These are phyloP conservation scores for Plodia interpunctella DNA, from an alignment of 1,140 invertebrate genomes.

Conservation along the genomic window DNA sequence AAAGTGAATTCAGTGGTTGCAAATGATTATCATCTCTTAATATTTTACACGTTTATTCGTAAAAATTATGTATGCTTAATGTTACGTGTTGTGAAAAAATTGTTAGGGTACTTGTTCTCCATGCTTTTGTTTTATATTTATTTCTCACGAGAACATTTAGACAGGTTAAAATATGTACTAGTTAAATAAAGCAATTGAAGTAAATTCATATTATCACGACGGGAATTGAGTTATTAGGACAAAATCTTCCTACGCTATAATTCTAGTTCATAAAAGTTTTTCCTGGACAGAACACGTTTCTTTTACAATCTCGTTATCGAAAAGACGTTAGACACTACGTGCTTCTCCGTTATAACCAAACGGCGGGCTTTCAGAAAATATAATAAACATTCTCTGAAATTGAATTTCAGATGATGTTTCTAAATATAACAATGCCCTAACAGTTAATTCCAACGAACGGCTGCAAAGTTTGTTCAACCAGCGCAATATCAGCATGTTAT, in stretches of 20 bases:
- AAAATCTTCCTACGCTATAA: not conserved
- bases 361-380: not conserved
- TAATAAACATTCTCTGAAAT: constrained; percentile 11
- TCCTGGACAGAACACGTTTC: constrained; percentile 30
- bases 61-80: too few species aligned
- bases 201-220: too few species aligned
- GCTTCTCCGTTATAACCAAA: constrained; percentile 19
- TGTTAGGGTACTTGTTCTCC: too few species aligned
- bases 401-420: not conserved
- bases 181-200: too few species aligned
- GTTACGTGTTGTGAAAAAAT: too few species aligned
- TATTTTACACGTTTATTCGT: too few species aligned
- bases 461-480: constrained; percentile 7
- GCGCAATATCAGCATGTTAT: constrained; percentile 5
- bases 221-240: too few species aligned
- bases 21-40: too few species aligned
- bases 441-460: constrained; percentile 17
- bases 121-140: too few species aligned
- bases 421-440: constrained; percentile 2
- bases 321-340: constrained; percentile 44
- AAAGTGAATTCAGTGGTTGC: too few species aligned
- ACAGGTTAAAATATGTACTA: too few species aligned
- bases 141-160: too few species aligned
- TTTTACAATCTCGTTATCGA: constrained; percentile 44
- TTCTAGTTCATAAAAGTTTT: not conserved